Base-by-base conservation (phyloP, 2,113 vertebrate genomes). In the Argyrosomus japonicus region DNA sequence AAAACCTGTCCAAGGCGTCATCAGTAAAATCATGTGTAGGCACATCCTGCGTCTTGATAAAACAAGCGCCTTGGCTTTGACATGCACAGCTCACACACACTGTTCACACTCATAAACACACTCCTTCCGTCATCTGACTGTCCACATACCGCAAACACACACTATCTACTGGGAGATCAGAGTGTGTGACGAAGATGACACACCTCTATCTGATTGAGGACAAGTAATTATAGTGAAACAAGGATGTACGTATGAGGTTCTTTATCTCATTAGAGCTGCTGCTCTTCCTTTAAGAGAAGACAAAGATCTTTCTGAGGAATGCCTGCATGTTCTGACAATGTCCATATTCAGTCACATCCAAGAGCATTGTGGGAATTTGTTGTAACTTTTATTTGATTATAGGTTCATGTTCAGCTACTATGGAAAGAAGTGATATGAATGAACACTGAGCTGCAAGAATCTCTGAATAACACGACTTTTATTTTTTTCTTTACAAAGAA, bases 281-380 rank as follows among this genome's bases (percentile, higher is more conserved):
- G 29, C 32, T 19, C 54, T 40, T n/a, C 19, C 32, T 70, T 60
- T 32, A 68, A 56, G 17, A 40, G 17, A 40, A 73, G 27, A 51
- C 3, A 15, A 23, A 25, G 36, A 25, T 58, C 21, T 47, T 36
- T 47, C n/a, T 25, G 48, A 63, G 85, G 64, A 89, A 58, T 70
- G 64, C 9, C 8, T 71, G 60, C 85, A 68, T 68, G 88, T 86
- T 64, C 36, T 15, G 48, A 84, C 83, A 81, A 2, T 6, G 67
- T 63, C 17, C 61, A 32, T 6, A 27, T 53, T 2, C 40, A 50
- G 23, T 23, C 13, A 60, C 75, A 54, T 50, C 17, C 65, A 21
- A 68, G 3, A 8, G 2, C 10, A 11, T 29, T 56, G 51, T 53
- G 29, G 21, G 51, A 12, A 21, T n/a, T n/a, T 45, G 54, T 13